Evolutionary conservation across 1,140 invertebrate species (phyloP), one percentile per base, ranked within the genome.

Genomic region (Orius laevigatus): DNA sequence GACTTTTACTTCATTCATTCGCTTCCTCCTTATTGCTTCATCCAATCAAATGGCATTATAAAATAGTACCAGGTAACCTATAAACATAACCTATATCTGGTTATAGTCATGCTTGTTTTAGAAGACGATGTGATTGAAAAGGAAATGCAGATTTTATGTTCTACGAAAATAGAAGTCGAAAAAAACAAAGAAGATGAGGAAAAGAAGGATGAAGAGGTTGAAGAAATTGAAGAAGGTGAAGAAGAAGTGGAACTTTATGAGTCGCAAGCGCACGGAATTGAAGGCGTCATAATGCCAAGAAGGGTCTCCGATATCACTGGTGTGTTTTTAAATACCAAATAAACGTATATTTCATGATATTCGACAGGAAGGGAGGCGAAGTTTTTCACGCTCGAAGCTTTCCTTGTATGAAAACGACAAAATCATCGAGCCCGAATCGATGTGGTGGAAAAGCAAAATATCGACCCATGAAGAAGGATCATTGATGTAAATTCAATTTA

Each of bases 41-140:
- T 56, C 76, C 76, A 0, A 72, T 83, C 1, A 70, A 76, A 54
- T 77, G 76, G 75, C 75, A 83, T 57, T 69, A 74, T 20, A 58
- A 53, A 42, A 51, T 32, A 3, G 19, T 31, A 4, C n/a, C 6
- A 31, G 43, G 43, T 45, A 45, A 31, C 18, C 19, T 51, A 32
- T 35, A 38, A 12, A 10, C 5, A 32, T 10, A 16, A 11, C 20
- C 39, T 45, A n/a, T 15, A 49, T 49, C 11, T 15, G 9, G 8
- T 50, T 20, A 2, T 44, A 25, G 20, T 14, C 20, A 11, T 42
- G 5, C 8, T 25, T 25, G 25, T 25, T 25, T 25, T 25, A 25
- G 25, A 25, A 8, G 25, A 25, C 3, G 25, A 25, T 25, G 25
- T 25, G 25, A 25, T 25, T 4, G 25, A 25, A 25, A 25, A 25